A percentile compares a stretch with the other conserved stretches of the same genome.
phyloP scores from a whole-genome alignment of 2,113 vertebrate genomes.

The Picathartes gymnocephalus region DNA sequence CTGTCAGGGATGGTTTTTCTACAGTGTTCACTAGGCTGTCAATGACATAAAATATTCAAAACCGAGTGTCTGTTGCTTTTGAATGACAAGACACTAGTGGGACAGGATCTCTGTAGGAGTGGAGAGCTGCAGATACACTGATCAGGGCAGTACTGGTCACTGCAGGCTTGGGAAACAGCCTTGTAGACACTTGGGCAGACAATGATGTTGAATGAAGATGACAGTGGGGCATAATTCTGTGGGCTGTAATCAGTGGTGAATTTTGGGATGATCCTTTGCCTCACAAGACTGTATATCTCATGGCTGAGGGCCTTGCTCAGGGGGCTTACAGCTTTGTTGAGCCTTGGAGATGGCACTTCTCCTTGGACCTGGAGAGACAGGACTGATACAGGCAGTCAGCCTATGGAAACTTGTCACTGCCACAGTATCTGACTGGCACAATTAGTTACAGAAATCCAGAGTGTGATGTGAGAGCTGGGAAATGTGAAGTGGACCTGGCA shows the following conservation, averaged over 20 bases:
- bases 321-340: neutral
- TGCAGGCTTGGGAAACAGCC: neutral
- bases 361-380: neutral
- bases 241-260: neutral
- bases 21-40: neutral
- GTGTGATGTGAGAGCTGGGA: neutral
- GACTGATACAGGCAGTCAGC: neutral
- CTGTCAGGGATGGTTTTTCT: neutral
- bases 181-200: neutral
- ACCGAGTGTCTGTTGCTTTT: neutral
- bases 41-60: neutral
- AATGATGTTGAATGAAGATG: neutral
- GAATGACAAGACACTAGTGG: neutral
- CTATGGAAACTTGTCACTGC: neutral
- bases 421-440: no score
- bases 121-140: neutral
- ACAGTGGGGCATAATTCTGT: neutral
- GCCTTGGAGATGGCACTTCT: neutral
- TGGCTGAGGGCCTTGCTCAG: neutral
- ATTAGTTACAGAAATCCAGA: neutral
- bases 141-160: neutral
- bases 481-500: neutral
- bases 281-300: neutral
- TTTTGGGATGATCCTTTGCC: neutral
- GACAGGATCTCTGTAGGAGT: neutral